Evolutionary conservation across 2,113 vertebrate genomes (phyloP).

Genomic region (Taurulus bubalis): DNA sequence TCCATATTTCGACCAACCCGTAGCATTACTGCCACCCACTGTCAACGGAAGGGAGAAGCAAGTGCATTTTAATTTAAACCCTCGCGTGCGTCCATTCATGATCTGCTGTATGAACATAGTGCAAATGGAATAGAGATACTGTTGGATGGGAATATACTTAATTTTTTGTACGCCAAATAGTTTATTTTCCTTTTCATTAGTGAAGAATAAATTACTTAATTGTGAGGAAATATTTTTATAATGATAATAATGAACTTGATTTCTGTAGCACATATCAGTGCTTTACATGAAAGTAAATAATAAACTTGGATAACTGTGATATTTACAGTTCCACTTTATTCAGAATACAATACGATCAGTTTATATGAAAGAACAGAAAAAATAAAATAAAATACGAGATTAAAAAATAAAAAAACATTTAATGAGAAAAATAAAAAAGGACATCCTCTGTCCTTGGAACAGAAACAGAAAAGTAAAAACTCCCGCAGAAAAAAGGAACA

Average conservation of each 20-base stretch:
- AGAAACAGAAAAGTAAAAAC: no score
- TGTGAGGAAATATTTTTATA: neutral
- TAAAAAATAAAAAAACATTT: neutral
- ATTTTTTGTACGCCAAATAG: no score
- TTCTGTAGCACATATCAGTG: neutral
- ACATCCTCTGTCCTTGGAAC: no score
- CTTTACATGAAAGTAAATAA: neutral
- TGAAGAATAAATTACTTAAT: neutral
- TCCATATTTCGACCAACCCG: no score
- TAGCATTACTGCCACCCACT: slow-evolving; percentile 1
- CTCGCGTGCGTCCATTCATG: neutral
- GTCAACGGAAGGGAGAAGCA: neutral
- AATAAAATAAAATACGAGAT: neutral
- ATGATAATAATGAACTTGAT: neutral
- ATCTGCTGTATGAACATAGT: neutral
- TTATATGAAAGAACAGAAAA: neutral
- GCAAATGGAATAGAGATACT: no score
- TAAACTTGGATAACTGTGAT: neutral
- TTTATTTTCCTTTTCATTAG: no score
- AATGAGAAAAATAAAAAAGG: neutral
- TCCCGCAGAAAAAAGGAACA: neutral
- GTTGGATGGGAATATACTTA: neutral
- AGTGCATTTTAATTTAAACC: no score
- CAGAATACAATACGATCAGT: neutral
- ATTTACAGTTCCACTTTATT: neutral